Percentiles rank a stretch among this genome's conserved stretches.
phyloP scores from a whole-genome alignment of 2,888 invertebrate species.

The Caenorhabditis sinica region DNA sequence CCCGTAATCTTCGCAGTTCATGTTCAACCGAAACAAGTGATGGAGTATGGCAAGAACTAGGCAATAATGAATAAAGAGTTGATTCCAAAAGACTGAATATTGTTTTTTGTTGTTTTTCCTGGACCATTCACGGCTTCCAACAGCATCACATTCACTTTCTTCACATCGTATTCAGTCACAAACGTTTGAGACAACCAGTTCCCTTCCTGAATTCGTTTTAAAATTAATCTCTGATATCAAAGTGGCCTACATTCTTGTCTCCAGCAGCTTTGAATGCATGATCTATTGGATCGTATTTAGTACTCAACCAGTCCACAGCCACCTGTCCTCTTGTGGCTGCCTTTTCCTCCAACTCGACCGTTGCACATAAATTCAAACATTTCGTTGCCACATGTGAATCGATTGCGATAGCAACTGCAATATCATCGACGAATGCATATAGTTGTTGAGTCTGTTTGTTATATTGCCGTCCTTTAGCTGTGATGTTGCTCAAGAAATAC shows the following conservation, averaged over 20 bases:
- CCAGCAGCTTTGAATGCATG: constrained; percentile 17
- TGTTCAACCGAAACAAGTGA: constrained; percentile 48
- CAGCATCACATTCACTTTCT: constrained; percentile 71
- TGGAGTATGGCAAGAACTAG: constrained; percentile 30
- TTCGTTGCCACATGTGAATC: constrained; percentile 73
- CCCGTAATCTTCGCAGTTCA: constrained; percentile 51
- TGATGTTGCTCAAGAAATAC: constrained; percentile 65
- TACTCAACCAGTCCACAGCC: constrained; percentile 64
- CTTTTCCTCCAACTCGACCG: constrained; percentile 76
- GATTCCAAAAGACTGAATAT: not conserved
- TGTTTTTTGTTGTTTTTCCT: not conserved
- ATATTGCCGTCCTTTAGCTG: constrained; percentile 43
- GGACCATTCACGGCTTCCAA: constrained; percentile 64
- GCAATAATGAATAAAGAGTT: constrained; percentile 20
- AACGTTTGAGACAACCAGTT: constrained; percentile 59
- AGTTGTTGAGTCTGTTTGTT: constrained; percentile 28
- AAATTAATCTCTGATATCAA: not conserved
- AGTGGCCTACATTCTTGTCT: constrained; percentile 46
- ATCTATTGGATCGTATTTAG: constrained; percentile 36
- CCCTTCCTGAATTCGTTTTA: constrained; percentile 29
- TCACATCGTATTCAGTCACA: constrained; percentile 72
- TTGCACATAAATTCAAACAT: constrained; percentile 72
- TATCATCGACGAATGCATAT: constrained; percentile 82
- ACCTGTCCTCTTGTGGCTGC: constrained; percentile 68
- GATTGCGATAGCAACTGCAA: constrained; percentile 83